Evolutionary conservation across 2,888 invertebrate species (phyloP), one percentile per base, ranked within the genome.

Genomic region (Tillus elongatus): DNA sequence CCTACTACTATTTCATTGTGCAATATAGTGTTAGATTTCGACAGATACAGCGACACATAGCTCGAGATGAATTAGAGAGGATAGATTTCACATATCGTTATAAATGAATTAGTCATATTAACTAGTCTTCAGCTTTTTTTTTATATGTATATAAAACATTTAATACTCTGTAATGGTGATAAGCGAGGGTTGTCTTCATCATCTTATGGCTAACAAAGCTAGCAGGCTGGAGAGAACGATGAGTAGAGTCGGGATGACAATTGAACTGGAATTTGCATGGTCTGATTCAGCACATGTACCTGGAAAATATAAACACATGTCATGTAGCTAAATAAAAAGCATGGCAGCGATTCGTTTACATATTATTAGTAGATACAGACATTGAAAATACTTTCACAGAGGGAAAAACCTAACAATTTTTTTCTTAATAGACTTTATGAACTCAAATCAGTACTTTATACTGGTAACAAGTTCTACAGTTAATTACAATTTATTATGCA

Each of bases 121-220:
- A 46, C 43, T 42, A n/a, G n/a, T n/a, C n/a, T n/a, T n/a, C n/a
- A n/a, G n/a, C n/a, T n/a, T n/a, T n/a, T n/a, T n/a, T n/a, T n/a
- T n/a, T n/a, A n/a, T n/a, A n/a, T n/a, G n/a, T n/a, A 35, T 39
- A 31, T 38, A 47, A 46, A 50, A 47, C 46, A 47, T 42, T 52
- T 53, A 57, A 44, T 57, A 57, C 46, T 54, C 51, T 38, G 52
- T 54, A 40, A 58, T 45, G 31, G 57, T 54, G 42, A 56, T 55
- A 13, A 54, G 42, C 15, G 45, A 41, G 12, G 51, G 45, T 44
- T 45, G 49, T 50, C 47, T 59, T 58, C 57, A 59, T 59, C 59
- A 59, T 57, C 59, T 59, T 45, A 56, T 33, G 46, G 51, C 45
- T 30, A 54, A 41, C 39, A 52, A 46, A 8, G 48, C 49, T 13